Percentiles rank a stretch among this genome's conserved stretches.
Evolutionary conservation across 2,113 vertebrate genomes (phyloP).

Genomic region (Aleadryas rufinucha): DNA sequence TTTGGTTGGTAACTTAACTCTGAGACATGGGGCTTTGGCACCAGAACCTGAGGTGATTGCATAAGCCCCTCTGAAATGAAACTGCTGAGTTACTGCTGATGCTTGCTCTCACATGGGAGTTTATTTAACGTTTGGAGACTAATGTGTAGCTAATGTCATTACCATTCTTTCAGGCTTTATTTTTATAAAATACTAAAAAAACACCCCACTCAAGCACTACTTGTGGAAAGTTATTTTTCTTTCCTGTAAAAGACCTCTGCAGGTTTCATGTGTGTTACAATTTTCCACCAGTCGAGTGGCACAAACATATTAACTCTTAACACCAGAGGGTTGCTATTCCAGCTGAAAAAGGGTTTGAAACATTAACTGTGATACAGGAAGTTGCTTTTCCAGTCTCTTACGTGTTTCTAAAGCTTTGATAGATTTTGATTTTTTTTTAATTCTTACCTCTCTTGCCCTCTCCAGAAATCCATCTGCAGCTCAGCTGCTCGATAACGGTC

Average conservation of each 20-base stretch:
- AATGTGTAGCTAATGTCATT: slow-evolving; percentile 18
- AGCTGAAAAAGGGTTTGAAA: slow-evolving; percentile 58
- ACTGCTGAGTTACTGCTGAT: slow-evolving; percentile 35
- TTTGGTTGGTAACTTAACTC: background rate
- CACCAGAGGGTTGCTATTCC: slow-evolving; percentile 47
- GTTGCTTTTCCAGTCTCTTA: slow-evolving; percentile 8
- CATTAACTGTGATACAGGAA: background rate
- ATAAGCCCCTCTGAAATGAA: slow-evolving; percentile 1
- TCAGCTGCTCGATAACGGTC: slow-evolving; percentile 27
- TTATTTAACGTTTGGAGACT: background rate
- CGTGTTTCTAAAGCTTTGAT: slow-evolving; percentile 1
- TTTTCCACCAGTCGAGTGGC: slow-evolving; percentile 61
- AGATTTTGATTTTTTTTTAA: background rate
- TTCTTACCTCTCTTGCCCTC: slow-evolving; percentile 8
- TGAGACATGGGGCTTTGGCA: background rate
- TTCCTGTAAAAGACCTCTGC: slow-evolving; percentile 31
- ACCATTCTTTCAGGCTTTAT: slow-evolving; percentile 17
- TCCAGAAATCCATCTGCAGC: slow-evolving; percentile 11
- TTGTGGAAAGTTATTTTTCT: slow-evolving; percentile 43
- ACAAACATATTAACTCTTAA: slow-evolving; percentile 38
- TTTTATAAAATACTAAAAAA: background rate
- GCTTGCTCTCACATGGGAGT: background rate
- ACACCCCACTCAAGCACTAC: background rate
- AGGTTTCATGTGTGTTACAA: slow-evolving; percentile 54
- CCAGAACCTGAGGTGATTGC: background rate